phyloP scores from a whole-genome alignment of 2,888 invertebrate genomes.

The Oasisia sp. region DNA sequence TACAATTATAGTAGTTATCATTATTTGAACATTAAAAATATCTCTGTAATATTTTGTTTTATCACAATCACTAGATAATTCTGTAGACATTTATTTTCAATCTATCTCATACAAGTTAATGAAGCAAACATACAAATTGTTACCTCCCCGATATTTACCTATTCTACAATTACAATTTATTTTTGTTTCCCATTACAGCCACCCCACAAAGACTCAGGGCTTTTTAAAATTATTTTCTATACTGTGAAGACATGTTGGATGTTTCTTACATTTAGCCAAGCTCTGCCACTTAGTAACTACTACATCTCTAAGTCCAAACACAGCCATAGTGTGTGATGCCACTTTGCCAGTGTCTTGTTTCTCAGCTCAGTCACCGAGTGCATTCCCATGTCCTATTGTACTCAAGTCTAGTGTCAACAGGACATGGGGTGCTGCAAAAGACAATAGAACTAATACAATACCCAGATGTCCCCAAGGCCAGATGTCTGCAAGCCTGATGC shows the following conservation, averaged over 20 bases:
- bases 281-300: neutral
- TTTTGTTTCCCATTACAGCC: too few relatives aligned
- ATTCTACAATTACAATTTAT: too few relatives aligned
- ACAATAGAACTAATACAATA: neutral
- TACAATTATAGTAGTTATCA: neutral
- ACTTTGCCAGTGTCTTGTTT: neutral
- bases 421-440: neutral
- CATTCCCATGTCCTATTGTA: neutral
- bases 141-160: neutral
- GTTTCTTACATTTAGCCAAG: neutral
- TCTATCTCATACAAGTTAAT: neutral
- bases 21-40: neutral
- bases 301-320: neutral
- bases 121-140: neutral
- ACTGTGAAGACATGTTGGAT: neutral
- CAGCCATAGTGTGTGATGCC: neutral
- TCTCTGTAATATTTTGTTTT: too few relatives aligned
- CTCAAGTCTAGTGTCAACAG: neutral
- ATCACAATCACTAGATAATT: too few relatives aligned
- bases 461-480: neutral
- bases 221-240: neutral
- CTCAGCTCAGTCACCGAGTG: neutral
- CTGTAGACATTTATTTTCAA: neutral
- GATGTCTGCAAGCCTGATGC: too few relatives aligned
- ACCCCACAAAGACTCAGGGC: too few relatives aligned